Conservation (phyloP, 2,113 vertebrate species). For the Microcebus lehilahytsara region DNA sequence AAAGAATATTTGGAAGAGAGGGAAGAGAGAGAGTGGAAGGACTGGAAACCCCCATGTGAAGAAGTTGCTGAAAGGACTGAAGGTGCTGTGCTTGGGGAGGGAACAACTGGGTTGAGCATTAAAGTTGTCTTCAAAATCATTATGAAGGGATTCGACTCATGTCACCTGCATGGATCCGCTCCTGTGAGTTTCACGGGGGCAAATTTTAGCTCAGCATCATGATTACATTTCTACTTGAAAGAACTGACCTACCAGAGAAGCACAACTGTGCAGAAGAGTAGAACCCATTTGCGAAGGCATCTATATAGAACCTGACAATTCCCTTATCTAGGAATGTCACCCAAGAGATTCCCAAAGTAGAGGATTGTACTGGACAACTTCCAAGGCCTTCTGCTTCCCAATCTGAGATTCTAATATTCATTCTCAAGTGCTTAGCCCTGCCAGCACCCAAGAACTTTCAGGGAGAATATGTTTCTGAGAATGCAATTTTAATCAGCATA, state of each 20-base stretch:
- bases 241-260: background rate
- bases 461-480: background rate
- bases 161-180: background rate
- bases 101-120: background rate
- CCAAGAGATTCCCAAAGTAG: background rate
- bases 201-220: background rate
- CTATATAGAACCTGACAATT: background rate
- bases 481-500: background rate
- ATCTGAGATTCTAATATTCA: background rate
- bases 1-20: background rate
- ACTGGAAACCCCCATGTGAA: background rate
- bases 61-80: background rate
- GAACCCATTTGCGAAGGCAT: background rate
- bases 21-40: background rate
- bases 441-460: background rate
- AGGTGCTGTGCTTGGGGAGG: background rate
- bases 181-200: rapidly evolving
- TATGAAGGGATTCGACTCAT: background rate
- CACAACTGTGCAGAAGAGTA: background rate
- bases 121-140: background rate
- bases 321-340: background rate
- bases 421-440: background rate
- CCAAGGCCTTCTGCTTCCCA: background rate
- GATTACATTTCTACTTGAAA: background rate
- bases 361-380: background rate